Base-by-base conservation (phyloP, 2,797 vertebrate genomes). In the Hybognathus amarus region DNA sequence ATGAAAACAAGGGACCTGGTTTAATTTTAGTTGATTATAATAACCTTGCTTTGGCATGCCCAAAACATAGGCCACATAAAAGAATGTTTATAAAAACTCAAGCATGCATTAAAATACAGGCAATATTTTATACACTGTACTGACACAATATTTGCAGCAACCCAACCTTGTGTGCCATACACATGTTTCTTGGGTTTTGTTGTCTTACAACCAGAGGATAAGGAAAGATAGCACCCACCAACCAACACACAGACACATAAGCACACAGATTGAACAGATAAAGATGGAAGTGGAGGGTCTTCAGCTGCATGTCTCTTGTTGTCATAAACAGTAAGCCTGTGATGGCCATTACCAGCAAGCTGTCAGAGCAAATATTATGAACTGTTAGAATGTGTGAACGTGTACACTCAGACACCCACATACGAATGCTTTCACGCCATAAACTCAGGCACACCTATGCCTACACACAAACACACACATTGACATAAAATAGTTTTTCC, bases 291-390 rank as follows among this genome's bases (percentile, higher is more conserved):
- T 77, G 47, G 18, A 83, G 64, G 54, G 24, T n/a, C 59, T 76
- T 47, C 18, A 6, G 63, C 45, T 10, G 24, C 54, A 75, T 54
- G 79, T 38, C 81, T 71, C 77, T 79, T 61, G 79, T 86, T 86
- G 70, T 79, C 79, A 76, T 83, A 74, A 79, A 66, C 79, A 84
- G 59, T 68, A 59, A 80, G 71, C 66, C 66, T 80, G 50, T 77
- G 83, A 85, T 79, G 76, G 80, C 56, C 77, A 80, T 79, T 70
- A 67, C 75, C 77, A 83, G 45, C 64, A 83, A 87, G 76, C 85
- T 87, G 86, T 84, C 84, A 66, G 80, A 80, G 73, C 70, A 78
- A 87, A 82, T 68, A 81, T 80, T 27, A 83, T 89, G 52, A 76
- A 68, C 56, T 59, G 77, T 78, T 84, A 42, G 78, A 80, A 69